These are phyloP conservation scores for Thecophora atra DNA, from an alignment of 2,888 invertebrate genomes.

Conservation along the genomic window DNA sequence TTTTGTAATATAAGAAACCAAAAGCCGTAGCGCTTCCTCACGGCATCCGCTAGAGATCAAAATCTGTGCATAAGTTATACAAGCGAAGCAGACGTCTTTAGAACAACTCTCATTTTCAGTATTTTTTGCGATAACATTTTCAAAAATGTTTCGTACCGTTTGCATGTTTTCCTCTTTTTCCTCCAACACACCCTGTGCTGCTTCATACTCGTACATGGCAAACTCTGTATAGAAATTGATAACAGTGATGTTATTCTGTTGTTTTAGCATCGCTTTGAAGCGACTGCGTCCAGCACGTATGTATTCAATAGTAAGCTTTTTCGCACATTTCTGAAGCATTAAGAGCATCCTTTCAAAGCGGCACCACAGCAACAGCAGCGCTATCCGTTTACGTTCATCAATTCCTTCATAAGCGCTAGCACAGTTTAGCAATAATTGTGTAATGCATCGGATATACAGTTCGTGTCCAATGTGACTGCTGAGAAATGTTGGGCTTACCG, in stretches of 20 bases:
- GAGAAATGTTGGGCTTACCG: slow-evolving; percentile 71
- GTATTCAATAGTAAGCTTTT: slow-evolving; percentile 58
- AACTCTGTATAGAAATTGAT: slow-evolving; percentile 72
- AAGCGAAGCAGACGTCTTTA: slow-evolving; percentile 54
- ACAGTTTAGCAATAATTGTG: slow-evolving; percentile 68
- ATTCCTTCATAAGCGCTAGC: slow-evolving; percentile 66
- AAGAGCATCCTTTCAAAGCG: slow-evolving; percentile 71
- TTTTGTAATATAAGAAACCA: slow-evolving; percentile 49
- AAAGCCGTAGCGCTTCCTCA: slow-evolving; percentile 51
- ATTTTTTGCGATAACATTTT: slow-evolving; percentile 63
- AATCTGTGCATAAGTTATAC: slow-evolving; percentile 55
- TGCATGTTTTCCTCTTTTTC: slow-evolving; percentile 50
- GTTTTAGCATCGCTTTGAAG: slow-evolving; percentile 70
- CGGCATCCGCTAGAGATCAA: slow-evolving; percentile 47
- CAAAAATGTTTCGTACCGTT: slow-evolving; percentile 61
- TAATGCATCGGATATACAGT: slow-evolving; percentile 69
- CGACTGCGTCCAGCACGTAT: slow-evolving; percentile 61
- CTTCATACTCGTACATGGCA: slow-evolving; percentile 71
- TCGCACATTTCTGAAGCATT: slow-evolving; percentile 65
- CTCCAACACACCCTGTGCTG: slow-evolving; percentile 47
- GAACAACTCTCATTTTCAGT: slow-evolving; percentile 42
- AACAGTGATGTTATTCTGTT: slow-evolving; percentile 69
- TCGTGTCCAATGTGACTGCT: slow-evolving; percentile 72
- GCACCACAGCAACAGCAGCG: slow-evolving; percentile 73
- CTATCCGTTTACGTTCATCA: slow-evolving; percentile 66